Evolutionary conservation across 1,140 invertebrate species (phyloP).

Genomic region (Ceratitis capitata): DNA sequence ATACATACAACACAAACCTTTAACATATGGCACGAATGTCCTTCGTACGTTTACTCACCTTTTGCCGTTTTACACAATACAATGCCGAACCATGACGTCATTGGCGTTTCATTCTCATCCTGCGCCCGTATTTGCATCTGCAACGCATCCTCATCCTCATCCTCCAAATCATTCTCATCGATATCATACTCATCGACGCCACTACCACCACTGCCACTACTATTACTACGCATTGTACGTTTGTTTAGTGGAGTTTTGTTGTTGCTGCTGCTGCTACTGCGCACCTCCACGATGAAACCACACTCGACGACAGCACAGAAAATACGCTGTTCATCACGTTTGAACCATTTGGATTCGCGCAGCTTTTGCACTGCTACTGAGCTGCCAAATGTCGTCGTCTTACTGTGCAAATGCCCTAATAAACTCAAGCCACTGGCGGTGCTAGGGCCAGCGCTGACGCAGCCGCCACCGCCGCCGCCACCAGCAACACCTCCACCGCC

Average conservation of each 20-base stretch:
- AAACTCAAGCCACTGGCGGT: background rate
- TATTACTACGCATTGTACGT: constrained; percentile 40
- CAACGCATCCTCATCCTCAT: constrained; percentile 32
- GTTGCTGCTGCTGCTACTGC: constrained; percentile 61
- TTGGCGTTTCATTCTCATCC: constrained; percentile 62
- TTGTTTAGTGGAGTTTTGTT: constrained; percentile 51
- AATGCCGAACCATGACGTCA: constrained; percentile 68
- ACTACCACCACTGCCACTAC: constrained; percentile 50
- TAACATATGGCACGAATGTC: background rate
- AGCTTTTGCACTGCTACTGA: constrained; percentile 74
- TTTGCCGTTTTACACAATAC: constrained; percentile 74
- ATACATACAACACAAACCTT: background rate
- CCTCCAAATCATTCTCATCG: background rate
- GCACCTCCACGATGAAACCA: constrained; percentile 74
- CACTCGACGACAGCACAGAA: constrained; percentile 74
- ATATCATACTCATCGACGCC: constrained; percentile 44
- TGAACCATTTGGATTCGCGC: constrained; percentile 76
- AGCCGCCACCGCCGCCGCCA: constrained; percentile 36
- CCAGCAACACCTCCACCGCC: constrained; percentile 42
- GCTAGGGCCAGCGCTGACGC: constrained; percentile 41
- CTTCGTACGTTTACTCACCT: constrained; percentile 66
- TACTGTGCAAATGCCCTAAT: constrained; percentile 24
- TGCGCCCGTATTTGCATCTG: constrained; percentile 42
- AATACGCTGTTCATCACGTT: constrained; percentile 72
- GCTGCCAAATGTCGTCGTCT: constrained; percentile 68